Percentiles rank a stretch among this genome's conserved stretches.
These are phyloP conservation scores for Andinoacara biseriatus DNA, from an alignment of 2,113 vertebrate species.

Conservation along the genomic window DNA sequence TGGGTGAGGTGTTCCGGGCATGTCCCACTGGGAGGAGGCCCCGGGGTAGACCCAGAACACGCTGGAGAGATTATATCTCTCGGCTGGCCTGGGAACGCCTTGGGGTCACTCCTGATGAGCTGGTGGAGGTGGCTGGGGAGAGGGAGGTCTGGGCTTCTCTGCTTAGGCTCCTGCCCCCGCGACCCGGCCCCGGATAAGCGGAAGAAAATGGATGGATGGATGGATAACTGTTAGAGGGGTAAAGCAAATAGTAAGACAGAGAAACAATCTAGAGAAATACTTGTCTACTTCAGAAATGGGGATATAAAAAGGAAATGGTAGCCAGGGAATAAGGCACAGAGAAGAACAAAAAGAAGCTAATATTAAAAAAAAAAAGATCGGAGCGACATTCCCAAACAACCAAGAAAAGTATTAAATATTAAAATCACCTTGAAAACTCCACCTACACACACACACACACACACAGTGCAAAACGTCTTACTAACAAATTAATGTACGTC, in stretches of 20 bases:
- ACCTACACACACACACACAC: neutral
- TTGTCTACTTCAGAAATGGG: neutral
- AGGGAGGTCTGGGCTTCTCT: no score
- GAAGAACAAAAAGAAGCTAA: neutral
- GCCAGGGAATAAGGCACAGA: neutral
- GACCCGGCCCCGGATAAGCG: no score
- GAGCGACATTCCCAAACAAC: conserved; percentile 10
- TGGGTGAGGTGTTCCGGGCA: no score
- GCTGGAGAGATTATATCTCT: no score
- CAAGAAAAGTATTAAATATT: conserved; percentile 46
- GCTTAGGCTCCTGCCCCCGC: no score
- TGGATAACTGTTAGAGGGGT: neutral
- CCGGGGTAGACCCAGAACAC: no score
- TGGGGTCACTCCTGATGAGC: no score
- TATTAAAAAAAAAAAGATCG: neutral
- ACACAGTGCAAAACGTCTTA: neutral
- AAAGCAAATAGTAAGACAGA: conserved; percentile 7
- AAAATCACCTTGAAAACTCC: conserved; percentile 37
- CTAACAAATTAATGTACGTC: neutral
- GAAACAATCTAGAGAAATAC: conserved; percentile 22
- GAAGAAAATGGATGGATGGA: no score
- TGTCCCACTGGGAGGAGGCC: no score
- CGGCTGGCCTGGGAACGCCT: no score
- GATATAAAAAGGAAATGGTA: conserved; percentile 22
- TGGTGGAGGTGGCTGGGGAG: no score